Evolutionary conservation across 2,797 vertebrate genomes (phyloP), one percentile per base, ranked within the genome.

Genomic region (Simalia tracyae): DNA sequence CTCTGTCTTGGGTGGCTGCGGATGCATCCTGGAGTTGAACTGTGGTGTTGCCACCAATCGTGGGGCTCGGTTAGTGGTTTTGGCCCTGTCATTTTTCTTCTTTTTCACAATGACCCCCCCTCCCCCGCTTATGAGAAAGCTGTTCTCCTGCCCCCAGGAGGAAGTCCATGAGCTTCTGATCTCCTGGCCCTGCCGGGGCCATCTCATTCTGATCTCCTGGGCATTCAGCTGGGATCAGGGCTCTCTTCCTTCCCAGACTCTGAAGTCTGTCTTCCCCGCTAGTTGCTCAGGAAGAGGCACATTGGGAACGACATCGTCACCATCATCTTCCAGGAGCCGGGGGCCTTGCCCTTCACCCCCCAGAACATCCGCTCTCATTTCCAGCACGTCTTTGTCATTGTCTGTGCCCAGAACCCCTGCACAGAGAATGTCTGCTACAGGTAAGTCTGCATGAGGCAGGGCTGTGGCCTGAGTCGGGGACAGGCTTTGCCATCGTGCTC

Each of bases 281-380:
- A 99, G 99, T 98, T 99, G 36, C 97, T 99, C 86, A 97, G 99
- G 93, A 99, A 99, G 97, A 97, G 99, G 90, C 99, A 99, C 98
- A 99, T 99, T 61, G 99, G 99, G 54, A 99, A 99, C 4, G 99
- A 99, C 96, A 99, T 99, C 2, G 99, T 99, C 96, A 99, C 99
- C 88, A 98, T 99, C 96, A 98, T 99, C 97, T 99, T 99, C 97
- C 99, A 99, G 94, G 99, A 99, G 94, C 99, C 98, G 0, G 99
- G 99, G 1, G 99, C 99, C 0, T 90, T 98, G 92, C 98, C 99
- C 3, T 99, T 99, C 97, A 99, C 99, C 0, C 99, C 99, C 0
- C 98, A 98, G 95, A 99, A 98, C 88, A 98, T 99, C 91, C 98
- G 99, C 7, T 99, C 99, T 0, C 99, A 99, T 95, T 99, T 99